Evolutionary conservation across 2,888 invertebrate genomes (phyloP).

Genomic region (Tetranychus truncatus): DNA sequence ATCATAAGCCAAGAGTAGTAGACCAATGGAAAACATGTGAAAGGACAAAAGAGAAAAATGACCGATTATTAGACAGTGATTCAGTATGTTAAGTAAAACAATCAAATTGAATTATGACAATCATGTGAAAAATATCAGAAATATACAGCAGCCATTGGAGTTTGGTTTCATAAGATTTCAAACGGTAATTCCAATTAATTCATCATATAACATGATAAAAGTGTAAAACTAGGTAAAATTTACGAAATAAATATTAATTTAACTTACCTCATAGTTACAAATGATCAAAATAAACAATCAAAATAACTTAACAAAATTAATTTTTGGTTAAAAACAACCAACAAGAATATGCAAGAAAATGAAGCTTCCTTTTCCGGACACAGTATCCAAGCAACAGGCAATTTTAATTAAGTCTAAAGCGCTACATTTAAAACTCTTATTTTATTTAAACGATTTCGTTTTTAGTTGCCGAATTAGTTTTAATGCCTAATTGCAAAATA

Average conservation of each 20-base stretch:
- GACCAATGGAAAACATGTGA: neutral
- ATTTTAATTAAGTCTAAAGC: neutral
- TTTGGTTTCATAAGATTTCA: neutral
- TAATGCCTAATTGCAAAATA: no score
- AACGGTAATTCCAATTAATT: conserved; percentile 8
- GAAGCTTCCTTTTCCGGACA: neutral
- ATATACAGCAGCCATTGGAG: conserved; percentile 7
- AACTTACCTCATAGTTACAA: conserved; percentile 1
- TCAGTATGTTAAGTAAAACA: neutral
- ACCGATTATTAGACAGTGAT: neutral
- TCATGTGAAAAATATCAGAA: neutral
- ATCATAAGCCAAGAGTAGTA: neutral
- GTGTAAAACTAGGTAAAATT: neutral
- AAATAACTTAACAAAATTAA: neutral
- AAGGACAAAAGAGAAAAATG: neutral
- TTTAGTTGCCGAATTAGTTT: no score
- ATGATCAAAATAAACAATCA: neutral
- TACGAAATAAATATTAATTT: neutral
- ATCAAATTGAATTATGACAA: neutral
- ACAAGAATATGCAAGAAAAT: no score
- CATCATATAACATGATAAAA: neutral
- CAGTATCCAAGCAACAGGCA: neutral
- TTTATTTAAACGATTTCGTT: no score
- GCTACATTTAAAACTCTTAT: neutral
- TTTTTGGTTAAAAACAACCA: neutral